Evolutionary conservation across 2,797 vertebrate genomes (phyloP).

Genomic region (Lutjanus campechanus): DNA sequence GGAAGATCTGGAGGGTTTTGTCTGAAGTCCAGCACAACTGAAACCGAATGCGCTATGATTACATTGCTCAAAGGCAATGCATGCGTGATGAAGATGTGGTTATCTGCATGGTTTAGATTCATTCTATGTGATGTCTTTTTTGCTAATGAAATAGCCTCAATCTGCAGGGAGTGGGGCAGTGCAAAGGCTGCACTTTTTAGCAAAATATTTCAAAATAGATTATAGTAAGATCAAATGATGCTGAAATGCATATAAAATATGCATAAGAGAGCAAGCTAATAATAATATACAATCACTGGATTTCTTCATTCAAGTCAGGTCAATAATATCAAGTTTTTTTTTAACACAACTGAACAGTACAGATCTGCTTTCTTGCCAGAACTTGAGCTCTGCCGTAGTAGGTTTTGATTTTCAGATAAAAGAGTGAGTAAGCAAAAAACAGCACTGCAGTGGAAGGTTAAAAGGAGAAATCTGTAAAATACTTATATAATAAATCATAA

Average conservation of each 20-base stretch:
- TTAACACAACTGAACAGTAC: not conserved
- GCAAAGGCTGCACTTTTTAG: constrained; percentile 23
- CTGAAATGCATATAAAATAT: constrained; percentile 1
- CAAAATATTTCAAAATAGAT: constrained; percentile 40
- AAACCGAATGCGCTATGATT: constrained; percentile 38
- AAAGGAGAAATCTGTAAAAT: not conserved
- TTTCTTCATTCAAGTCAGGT: not conserved
- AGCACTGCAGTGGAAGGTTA: constrained; percentile 49
- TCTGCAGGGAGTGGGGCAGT: constrained; percentile 9
- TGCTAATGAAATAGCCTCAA: constrained; percentile 46
- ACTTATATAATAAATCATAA: too few relatives aligned
- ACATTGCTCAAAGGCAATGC: constrained; percentile 50
- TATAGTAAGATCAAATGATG: constrained; percentile 12
- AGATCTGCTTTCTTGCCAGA: constrained; percentile 31
- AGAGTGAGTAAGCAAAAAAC: constrained; percentile 53
- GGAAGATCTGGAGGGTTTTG: constrained; percentile 57
- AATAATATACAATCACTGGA: constrained; percentile 1
- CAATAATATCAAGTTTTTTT: constrained; percentile 6
- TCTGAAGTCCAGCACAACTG: constrained; percentile 63
- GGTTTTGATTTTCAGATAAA: constrained; percentile 49
- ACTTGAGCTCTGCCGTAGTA: constrained; percentile 7
- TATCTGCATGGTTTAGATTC: constrained; percentile 38
- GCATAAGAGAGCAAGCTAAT: not conserved
- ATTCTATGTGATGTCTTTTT: constrained; percentile 56
- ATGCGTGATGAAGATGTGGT: constrained; percentile 38